These are phyloP conservation scores for Tipula lateralis DNA, from an alignment of 2,888 invertebrate species.

Conservation along the genomic window DNA sequence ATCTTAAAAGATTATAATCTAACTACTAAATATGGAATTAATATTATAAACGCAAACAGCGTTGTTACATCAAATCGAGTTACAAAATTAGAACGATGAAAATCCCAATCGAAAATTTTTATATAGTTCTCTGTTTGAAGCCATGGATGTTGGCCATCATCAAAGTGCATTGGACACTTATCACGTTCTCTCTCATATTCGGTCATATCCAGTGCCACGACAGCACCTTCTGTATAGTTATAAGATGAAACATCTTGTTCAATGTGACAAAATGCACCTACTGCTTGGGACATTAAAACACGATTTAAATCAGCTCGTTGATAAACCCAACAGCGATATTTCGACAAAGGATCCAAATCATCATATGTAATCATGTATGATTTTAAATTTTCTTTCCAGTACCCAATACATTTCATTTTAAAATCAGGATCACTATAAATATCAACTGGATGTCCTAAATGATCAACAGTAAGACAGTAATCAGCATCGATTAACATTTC, in stretches of 20 bases:
- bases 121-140: constrained; percentile 63
- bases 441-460: constrained; percentile 89
- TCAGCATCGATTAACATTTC: constrained; percentile 92
- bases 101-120: constrained; percentile 64
- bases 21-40: background rate
- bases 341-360: constrained; percentile 90
- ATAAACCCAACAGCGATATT: constrained; percentile 97
- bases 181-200: constrained; percentile 92
- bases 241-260: constrained; percentile 85
- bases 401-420: constrained; percentile 94
- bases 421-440: constrained; percentile 94
- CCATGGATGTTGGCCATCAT: constrained; percentile 90
- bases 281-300: constrained; percentile 77
- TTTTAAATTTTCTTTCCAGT: constrained; percentile 95
- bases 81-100: constrained; percentile 39
- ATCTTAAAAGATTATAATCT: background rate
- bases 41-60: background rate
- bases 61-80: background rate
- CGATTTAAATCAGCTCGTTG: constrained; percentile 89
- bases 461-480: constrained; percentile 94
- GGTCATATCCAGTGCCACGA: constrained; percentile 83
- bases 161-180: constrained; percentile 96
- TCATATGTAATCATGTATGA: constrained; percentile 95
- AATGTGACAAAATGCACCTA: constrained; percentile 86
- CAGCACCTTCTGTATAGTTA: constrained; percentile 87